Evolutionary conservation across 2,888 invertebrate genomes (phyloP), one percentile per base, ranked within the genome.

Genomic region (Coelopa pilipes): DNA sequence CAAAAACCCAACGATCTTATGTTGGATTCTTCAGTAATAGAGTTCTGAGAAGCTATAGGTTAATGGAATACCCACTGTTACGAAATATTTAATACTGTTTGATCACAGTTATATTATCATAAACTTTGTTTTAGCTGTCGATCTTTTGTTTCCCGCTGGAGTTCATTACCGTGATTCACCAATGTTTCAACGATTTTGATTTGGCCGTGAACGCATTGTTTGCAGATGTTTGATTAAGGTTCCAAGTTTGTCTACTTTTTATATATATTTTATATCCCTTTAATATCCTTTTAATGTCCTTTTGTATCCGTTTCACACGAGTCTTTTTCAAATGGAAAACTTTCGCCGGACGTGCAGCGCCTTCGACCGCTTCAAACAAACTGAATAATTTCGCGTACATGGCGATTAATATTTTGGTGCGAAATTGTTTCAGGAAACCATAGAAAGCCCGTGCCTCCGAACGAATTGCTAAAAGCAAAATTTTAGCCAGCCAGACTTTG

Each of bases 351-450:
- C 82, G 78, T 81, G 84, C 83, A 82, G 82, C 80, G 78, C 77
- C 76, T 77, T 74, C 69, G 79, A 81, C 84, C 81, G 82, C 84
- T 79, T 74, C 80, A 81, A 80, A 80, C 80, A 76, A 82, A 84
- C 84, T 84, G 79, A 84, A 82, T 78, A 79, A 77, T 82, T 50
- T 65, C 12, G n/a, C 19, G 9, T 21, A 49, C 45, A 21, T n/a
- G 5, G 24, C 66, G 57, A 5, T 59, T 55, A 59, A 11, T 21
- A 72, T 21, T 69, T 57, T 53, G 59, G 13, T 47, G 55, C 55
- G 45, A 66, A 57, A 24, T 47, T 55, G 46, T 57, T 45, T 13
- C 5, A 46, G 15, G 76, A 76, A 76, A 70, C 74, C 74, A 13
- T 76, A 76, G 13, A 75, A 75, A 53, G 47, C 45, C 24, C 34